A percentile compares a stretch with the other conserved stretches of the same genome.
These are phyloP conservation scores for Danionella cerebrum DNA, from an alignment of 2,113 vertebrate species.

Conservation along the genomic window DNA sequence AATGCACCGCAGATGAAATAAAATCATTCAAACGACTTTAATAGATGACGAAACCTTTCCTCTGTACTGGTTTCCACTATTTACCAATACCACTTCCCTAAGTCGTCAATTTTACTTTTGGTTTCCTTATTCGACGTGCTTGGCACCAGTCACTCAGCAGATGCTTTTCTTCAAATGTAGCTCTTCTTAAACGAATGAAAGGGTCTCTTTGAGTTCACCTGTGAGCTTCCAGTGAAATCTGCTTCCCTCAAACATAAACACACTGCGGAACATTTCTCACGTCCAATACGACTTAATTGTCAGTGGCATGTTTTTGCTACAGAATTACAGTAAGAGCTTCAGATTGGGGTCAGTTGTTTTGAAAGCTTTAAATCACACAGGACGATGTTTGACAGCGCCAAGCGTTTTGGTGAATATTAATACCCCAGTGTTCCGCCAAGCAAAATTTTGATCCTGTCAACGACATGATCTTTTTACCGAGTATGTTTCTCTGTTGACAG, in stretches of 20 bases:
- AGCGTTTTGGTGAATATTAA: conserved; percentile 33
- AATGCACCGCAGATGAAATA: too few relatives aligned
- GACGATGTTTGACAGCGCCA: conserved; percentile 30
- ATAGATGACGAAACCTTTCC: too few relatives aligned
- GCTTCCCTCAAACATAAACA: neutral
- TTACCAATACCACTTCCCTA: too few relatives aligned
- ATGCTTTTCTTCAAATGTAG: neutral
- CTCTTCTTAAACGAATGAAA: neutral
- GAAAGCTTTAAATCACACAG: conserved; percentile 30
- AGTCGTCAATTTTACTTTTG: neutral
- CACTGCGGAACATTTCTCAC: conserved; percentile 3
- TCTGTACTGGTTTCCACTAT: too few relatives aligned
- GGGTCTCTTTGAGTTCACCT: conserved; percentile 9
- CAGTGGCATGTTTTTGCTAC: conserved; percentile 31
- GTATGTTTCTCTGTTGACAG: conserved; percentile 20
- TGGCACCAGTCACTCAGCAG: neutral
- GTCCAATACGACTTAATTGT: conserved; percentile 27
- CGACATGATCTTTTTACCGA: conserved; percentile 7
- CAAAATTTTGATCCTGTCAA: conserved; percentile 23
- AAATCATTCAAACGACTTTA: too few relatives aligned
- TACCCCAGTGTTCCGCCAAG: conserved; percentile 19
- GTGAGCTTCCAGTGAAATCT: neutral
- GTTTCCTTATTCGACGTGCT: neutral
- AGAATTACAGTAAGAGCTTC: conserved; percentile 26
- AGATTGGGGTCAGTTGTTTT: conserved; percentile 29